phyloP scores from a whole-genome alignment of 53 echinoderm and acorn worm species.

The Stichopus horrens region DNA sequence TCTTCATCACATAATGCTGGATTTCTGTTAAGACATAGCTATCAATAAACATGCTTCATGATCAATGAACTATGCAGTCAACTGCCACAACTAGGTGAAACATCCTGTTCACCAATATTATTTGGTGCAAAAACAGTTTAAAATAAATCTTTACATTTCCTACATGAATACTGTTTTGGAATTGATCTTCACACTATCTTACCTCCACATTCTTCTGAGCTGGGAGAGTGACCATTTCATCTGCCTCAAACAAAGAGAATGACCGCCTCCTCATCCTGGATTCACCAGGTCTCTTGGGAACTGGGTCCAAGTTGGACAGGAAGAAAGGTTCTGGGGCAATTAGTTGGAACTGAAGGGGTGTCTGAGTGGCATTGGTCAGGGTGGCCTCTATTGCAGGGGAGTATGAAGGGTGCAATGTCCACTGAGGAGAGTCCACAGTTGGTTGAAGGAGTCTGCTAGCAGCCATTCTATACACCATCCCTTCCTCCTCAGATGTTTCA shows the following conservation, averaged over 20 bases:
- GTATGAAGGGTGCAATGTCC: conserved; percentile 47
- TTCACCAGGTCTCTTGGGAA: conserved; percentile 45
- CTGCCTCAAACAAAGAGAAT: conserved; percentile 23
- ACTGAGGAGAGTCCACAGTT: conserved; percentile 48
- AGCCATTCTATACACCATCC: conserved; percentile 87
- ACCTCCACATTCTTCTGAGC: conserved; percentile 91
- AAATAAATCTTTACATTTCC: neutral
- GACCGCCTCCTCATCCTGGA: conserved; percentile 22
- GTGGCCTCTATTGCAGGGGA: conserved; percentile 69
- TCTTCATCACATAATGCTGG: too few species aligned
- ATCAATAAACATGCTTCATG: too few species aligned
- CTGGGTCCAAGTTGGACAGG: conserved; percentile 76
- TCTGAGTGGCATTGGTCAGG: conserved; percentile 93
- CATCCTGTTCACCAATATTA: too few species aligned
- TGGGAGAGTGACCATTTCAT: conserved; percentile 63
- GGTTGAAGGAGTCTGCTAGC: conserved; percentile 88
- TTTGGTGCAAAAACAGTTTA: neutral
- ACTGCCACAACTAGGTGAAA: too few species aligned
- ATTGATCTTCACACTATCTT: neutral
- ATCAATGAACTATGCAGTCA: too few species aligned
- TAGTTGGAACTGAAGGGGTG: conserved; percentile 86
- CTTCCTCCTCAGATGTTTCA: conserved; percentile 91
- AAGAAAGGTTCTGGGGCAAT: conserved; percentile 78
- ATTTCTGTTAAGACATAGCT: too few species aligned
- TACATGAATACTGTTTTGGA: neutral